Evolutionary conservation across 2,797 vertebrate species (phyloP), one percentile per base, ranked within the genome.

Genomic region (Artibeus jamaicensis): DNA sequence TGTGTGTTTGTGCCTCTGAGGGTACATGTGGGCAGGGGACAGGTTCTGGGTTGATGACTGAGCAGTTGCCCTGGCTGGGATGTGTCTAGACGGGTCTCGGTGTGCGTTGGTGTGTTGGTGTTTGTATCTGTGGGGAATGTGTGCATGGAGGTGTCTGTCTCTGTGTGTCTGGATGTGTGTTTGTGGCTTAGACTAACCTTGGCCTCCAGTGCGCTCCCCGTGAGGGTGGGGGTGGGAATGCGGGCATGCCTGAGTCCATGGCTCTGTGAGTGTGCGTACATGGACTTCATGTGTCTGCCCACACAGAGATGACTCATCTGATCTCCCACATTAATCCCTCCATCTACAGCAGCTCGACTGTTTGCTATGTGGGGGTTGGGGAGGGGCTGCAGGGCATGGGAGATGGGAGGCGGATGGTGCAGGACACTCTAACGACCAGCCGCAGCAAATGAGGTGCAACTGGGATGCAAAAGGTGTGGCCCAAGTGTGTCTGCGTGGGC

Each of bases 271-370:
- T 53, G 71, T 73, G 67, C 5, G 1, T 67, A 11, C 74, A 73
- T 78, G 67, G 55, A 70, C 77, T 73, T 5, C 29, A 48, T 81
- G 12, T 26, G 5, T 94, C 90, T 91, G 85, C 71, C 97, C 77
- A 90, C 82, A 59, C 48, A 15, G 81, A 0, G 26, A 95, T 97
- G 96, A 97, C 67, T 97, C 95, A 89, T 84, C 96, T 11, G n/a
- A 65, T 59, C 57, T 34, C 71, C 55, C 26, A 22, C 53, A 1
- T 26, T 32, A 9, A 24, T 12, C 39, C 15, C 32, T 7, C 2
- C 44, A 65, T 71, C 84, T 46, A 46, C n/a, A 93, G 90, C 89
- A 74, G 22, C 14, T 70, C 3, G 10, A 50, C 29, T 50, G 18
- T 86, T 78, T 57, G 34, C 46, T 19, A 12, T 32, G 65, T 7